Base-by-base conservation (phyloP, 1,140 invertebrate species). In the Metopolophium dirhodum region DNA sequence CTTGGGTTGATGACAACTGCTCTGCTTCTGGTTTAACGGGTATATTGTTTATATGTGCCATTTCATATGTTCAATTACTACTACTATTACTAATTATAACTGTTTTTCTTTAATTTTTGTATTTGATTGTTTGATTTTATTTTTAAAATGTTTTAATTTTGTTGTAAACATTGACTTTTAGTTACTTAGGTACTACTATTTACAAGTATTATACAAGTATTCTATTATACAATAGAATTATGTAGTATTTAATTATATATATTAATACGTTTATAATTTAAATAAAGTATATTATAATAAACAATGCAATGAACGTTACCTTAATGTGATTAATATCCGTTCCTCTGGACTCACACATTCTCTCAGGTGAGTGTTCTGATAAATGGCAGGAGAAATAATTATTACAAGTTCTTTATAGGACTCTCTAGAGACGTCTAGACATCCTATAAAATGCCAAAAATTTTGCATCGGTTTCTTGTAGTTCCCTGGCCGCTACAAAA, bases 241-340 rank as follows among this genome's bases (percentile, higher is more conserved):
- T 47, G 22, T 47, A 18, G 8, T 47, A 30, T 87, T 35, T 87
- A 49, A 8, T 49, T 26, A 20, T 47, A 30, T n/a, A n/a, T n/a
- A n/a, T n/a, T n/a, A n/a, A n/a, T n/a, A n/a, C n/a, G n/a, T n/a
- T n/a, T n/a, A n/a, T n/a, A n/a, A n/a, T n/a, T n/a, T n/a, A n/a
- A n/a, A n/a, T n/a, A n/a, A n/a, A 26, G 49, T 47, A 54, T 30
- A 87, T 47, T 47, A 87, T 87, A 47, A 87, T 87, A 87, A 87
- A 54, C 14, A 87, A 68, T 37, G 11, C 45, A 26, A 87, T 87
- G 1, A 87, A 87, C 45, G 22, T 30, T 87, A 87, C 86, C 45
- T 87, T 87, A 47, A 87, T 87, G 86, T 87, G 41, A 87, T 87
- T 87, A 87, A 87, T 87, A 87, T 87, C 20, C 86, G 23, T 87